Evolutionary conservation across 1,140 invertebrate genomes (phyloP).

Genomic region (Scaptomyza montana): DNA sequence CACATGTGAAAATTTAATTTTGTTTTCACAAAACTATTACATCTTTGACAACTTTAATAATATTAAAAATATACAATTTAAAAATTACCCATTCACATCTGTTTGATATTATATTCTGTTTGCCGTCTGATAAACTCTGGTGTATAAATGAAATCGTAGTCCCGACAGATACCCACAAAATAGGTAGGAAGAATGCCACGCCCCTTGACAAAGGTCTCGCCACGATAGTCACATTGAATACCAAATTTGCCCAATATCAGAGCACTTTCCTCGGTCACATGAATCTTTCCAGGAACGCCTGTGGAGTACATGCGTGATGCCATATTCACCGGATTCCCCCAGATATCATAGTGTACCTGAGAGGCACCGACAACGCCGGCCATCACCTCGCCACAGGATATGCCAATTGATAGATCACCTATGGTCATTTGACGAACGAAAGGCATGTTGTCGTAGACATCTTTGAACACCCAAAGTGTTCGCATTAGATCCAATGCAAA

Average conservation of each 20-base stretch:
- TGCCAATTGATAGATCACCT: constrained; percentile 84
- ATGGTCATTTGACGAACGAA: not conserved
- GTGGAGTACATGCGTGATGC: constrained; percentile 96
- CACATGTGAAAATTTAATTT: too few species aligned
- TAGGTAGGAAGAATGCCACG: constrained; percentile 30
- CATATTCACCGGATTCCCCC: constrained; percentile 97
- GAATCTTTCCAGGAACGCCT: constrained; percentile 90
- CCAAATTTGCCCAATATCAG: constrained; percentile 85
- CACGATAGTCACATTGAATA: constrained; percentile 29
- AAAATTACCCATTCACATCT: too few species aligned
- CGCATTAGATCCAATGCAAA: constrained; percentile 62
- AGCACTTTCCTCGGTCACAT: constrained; percentile 90
- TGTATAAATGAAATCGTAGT: constrained; percentile 14
- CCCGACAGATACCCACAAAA: constrained; percentile 20
- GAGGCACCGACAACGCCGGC: constrained; percentile 95
- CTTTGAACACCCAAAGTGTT: constrained; percentile 37
- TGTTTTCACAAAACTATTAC: too few species aligned
- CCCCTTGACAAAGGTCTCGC: constrained; percentile 38
- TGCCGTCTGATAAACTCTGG: not conserved
- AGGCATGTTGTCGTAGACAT: constrained; percentile 4
- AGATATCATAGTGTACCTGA: constrained; percentile 93
- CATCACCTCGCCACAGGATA: constrained; percentile 92
- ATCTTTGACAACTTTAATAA: too few species aligned
- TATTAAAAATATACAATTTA: too few species aligned
- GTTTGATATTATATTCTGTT: not conserved